Evolutionary conservation across 2,888 invertebrate genomes (phyloP), one percentile per base, ranked within the genome.

Genomic region (Ennomos fuscantarius): DNA sequence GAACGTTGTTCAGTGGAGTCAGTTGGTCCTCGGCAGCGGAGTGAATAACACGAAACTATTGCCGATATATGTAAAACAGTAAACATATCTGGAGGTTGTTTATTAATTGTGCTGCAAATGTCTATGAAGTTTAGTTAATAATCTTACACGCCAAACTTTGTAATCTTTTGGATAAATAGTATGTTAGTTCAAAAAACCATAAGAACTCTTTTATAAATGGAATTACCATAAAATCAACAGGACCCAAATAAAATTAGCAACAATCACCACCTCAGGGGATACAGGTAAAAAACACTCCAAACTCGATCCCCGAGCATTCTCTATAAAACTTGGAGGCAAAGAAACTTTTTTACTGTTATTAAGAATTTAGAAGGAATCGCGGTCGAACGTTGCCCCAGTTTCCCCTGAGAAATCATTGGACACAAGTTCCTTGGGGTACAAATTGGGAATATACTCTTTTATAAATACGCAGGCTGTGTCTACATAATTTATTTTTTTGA

Each of bases 361-460:
- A 82, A 80, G 71, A 78, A 82, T 82, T 79, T 73, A 82, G 70
- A 70, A 66, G 63, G 68, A 70, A 72, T 72, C 59, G 73, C 70
- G 79, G 82, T 79, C 75, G 70, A 75, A 70, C 70, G 62, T 65
- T 37, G 13, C 35, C 37, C 60, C 50, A 10, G 36, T 13, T 47
- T 73, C 79, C 78, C 69, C 45, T 13, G 80, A 79, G 80, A 79
- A 79, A 79, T 79, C 78, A 79, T 72, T 57, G 69, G 65, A 66
- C 64, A 65, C 58, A 47, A 51, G 62, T 53, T 63, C 65, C 64
- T 65, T 63, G 51, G 63, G 74, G 68, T 62, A 62, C 50, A 58
- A 63, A 70, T 70, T 65, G 67, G 61, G 62, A 61, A 72, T 71
- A 73, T 71, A 63, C 55, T 64, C 41, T 65, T 63, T 63, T 59